Percentiles rank a stretch among this genome's conserved stretches.
These are phyloP conservation scores for Agraylea sexmaculata DNA, from an alignment of 1,140 invertebrate species.

Conservation along the genomic window DNA sequence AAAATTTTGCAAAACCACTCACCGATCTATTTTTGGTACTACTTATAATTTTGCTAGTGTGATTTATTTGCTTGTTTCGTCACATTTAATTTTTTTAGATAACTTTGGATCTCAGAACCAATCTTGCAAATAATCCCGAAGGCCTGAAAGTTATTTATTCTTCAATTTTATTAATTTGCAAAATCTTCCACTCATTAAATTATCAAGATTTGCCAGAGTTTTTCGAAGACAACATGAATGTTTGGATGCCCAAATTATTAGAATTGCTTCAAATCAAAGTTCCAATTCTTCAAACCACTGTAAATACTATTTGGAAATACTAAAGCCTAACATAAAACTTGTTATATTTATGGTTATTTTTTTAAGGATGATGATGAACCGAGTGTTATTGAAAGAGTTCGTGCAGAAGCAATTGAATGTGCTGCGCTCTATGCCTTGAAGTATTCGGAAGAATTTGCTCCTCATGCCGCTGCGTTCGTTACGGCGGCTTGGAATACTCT, in stretches of 20 bases:
- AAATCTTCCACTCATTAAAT: slow-evolving; percentile 95
- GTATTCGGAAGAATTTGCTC: slow-evolving; percentile 93
- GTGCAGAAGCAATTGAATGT: slow-evolving; percentile 93
- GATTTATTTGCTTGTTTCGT: too few species aligned
- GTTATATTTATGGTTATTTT: slow-evolving; percentile 20
- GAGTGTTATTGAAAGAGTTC: slow-evolving; percentile 80
- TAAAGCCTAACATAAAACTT: slow-evolving; percentile 2
- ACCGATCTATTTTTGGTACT: slow-evolving; percentile 84
- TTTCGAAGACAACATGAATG: slow-evolving; percentile 94
- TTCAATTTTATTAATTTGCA: slow-evolving; percentile 80
- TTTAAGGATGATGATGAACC: slow-evolving; percentile 74
- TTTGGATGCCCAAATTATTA: slow-evolving; percentile 89
- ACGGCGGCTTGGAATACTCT: slow-evolving; percentile 86
- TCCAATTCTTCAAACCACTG: slow-evolving; percentile 52
- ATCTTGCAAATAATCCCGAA: slow-evolving; percentile 65
- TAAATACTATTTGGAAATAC: slow-evolving; percentile 26
- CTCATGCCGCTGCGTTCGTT: slow-evolving; percentile 81
- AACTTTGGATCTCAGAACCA: slow-evolving; percentile 70
- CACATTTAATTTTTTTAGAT: slow-evolving; percentile 49
- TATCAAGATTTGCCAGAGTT: slow-evolving; percentile 95
- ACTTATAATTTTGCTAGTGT: too few species aligned
- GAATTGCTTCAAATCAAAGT: slow-evolving; percentile 68
- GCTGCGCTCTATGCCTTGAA: slow-evolving; percentile 90
- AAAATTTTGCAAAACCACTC: slow-evolving; percentile 84
- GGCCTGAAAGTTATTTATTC: slow-evolving; percentile 82